Base-by-base conservation (phyloP, 1,140 invertebrate species). In the Lasioglossum albipes region DNA sequence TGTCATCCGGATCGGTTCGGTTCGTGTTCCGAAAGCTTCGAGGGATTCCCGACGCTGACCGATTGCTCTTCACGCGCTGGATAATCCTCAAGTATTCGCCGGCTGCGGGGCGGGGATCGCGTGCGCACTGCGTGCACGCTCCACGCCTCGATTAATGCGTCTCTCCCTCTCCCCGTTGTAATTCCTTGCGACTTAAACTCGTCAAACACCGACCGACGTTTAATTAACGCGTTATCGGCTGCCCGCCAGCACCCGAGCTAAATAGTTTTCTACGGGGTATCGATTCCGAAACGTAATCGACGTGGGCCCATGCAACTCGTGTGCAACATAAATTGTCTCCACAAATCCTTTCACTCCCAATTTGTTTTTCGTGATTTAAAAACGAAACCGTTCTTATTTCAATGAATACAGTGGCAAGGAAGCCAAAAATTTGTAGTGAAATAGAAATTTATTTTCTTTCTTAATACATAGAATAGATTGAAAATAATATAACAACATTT, bases 21-120 rank as follows among this genome's bases (percentile, higher is more conserved):
- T 36, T 82, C 45, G 74, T 73, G 78, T 73, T 81, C 66, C 31
- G 79, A 81, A 81, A 81, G 78, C 76, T 78, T 62, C 71, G 83
- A 75, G 84, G 86, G 81, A 87, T 87, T 76, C 72, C 59, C 79
- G 66, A 88, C 87, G 85, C 83, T 88, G 87, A 88, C 86, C 84
- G 87, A 88, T 88, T 86, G 87, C 83, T 88, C 86, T 87, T 87
- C 80, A 78, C 72, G 86, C 84, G 7, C 78, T 64, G 86, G 66
- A 81, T 86, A 84, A 88, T 83, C 86, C 83, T 57, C n/a, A 64
- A 72, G 77, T 62, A 75, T 84, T 74, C 76, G 75, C 75, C 59
- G n/a, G 45, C 64, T 20, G 57, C 75, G 52, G 59, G 45, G 67
- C 0, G 20, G 9, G 54, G 59, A 7, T 27, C 31, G 78, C 27